These are phyloP conservation scores for Epirrita christyi DNA, from an alignment of 2,888 invertebrate genomes.

Conservation along the genomic window DNA sequence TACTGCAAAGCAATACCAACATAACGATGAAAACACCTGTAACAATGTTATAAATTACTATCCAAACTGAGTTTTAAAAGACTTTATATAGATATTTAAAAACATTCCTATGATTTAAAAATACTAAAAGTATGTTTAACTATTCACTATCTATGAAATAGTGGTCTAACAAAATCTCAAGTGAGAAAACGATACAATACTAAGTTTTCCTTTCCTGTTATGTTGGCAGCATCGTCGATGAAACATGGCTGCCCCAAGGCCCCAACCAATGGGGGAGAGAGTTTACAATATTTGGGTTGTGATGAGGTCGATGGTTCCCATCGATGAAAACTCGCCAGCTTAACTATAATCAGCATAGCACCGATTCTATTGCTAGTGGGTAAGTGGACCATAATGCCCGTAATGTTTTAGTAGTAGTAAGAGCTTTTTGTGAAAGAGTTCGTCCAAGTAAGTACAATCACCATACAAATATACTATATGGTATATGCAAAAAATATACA, in stretches of 20 bases:
- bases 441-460: too few species aligned
- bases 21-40: conserved; percentile 54
- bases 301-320: conserved; percentile 46
- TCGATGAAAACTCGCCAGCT: conserved; percentile 39
- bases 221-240: conserved; percentile 58
- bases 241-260: conserved; percentile 46
- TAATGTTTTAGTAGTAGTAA: too few species aligned
- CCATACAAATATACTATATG: too few species aligned
- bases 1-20: conserved; percentile 47
- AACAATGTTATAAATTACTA: conserved; percentile 20
- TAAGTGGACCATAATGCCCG: too few species aligned
- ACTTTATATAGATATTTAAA: background rate
- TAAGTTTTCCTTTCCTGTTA: conserved; percentile 33
- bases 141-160: background rate
- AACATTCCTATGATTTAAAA: conserved; percentile 3
- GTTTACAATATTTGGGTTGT: conserved; percentile 37
- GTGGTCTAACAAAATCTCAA: background rate
- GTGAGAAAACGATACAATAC: conserved; percentile 40
- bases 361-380: background rate
- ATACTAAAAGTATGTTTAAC: background rate
- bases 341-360: background rate
- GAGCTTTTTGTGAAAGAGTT: too few species aligned
- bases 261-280: conserved; percentile 60
- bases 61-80: background rate
- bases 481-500: too few species aligned